These are phyloP conservation scores for Microtus ochrogaster DNA, from an alignment of 2,113 vertebrate genomes.

Conservation along the genomic window DNA sequence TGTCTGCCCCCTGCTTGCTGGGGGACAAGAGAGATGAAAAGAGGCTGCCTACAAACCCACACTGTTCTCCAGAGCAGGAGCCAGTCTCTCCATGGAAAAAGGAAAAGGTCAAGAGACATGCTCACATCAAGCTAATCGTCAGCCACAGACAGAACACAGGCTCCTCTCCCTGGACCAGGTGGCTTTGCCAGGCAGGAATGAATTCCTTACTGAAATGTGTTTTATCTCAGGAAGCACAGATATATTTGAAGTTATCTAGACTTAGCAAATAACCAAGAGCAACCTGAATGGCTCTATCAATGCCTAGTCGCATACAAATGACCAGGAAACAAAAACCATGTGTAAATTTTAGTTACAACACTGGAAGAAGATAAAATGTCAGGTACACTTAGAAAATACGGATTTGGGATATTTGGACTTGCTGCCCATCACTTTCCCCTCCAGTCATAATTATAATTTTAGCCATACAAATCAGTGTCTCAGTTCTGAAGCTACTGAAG, in stretches of 20 bases:
- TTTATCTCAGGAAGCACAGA: background rate
- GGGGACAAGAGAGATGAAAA: background rate
- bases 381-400: conserved; percentile 29
- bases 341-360: background rate
- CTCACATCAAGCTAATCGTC: conserved; percentile 31
- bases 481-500: conserved; percentile 48
- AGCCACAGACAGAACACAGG: background rate
- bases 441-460: background rate
- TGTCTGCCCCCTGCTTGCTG: background rate
- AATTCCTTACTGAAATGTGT: background rate
- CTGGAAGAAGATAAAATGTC: conserved; percentile 10
- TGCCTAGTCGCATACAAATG: background rate
- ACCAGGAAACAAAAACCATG: background rate
- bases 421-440: background rate
- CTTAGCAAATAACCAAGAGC: conserved; percentile 1
- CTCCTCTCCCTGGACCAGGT: background rate
- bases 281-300: background rate
- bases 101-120: background rate
- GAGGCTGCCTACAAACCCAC: background rate
- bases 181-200: background rate
- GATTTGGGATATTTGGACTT: background rate
- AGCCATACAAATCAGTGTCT: background rate
- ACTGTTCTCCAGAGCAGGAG: background rate
- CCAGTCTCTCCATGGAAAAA: conserved; percentile 20
- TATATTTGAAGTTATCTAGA: background rate